Conservation (phyloP, 2,113 vertebrate species). For the Entelurus aequoreus region DNA sequence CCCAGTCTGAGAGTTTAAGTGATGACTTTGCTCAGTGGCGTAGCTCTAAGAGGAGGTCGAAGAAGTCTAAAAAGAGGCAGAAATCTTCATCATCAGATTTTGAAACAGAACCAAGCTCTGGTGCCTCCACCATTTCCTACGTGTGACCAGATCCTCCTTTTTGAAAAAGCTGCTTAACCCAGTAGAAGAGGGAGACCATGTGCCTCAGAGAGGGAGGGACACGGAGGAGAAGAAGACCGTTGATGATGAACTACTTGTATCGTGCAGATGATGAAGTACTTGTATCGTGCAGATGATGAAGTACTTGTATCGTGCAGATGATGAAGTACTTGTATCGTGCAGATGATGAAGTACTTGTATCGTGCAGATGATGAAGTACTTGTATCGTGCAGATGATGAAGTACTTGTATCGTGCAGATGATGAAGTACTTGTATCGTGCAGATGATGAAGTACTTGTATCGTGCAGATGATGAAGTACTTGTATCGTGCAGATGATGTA, state of each 20-base stretch:
- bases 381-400: no score
- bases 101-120: conserved; percentile 68
- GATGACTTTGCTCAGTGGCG: conserved; percentile 58
- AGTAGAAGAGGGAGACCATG: conserved; percentile 44
- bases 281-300: no score
- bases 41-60: conserved; percentile 75
- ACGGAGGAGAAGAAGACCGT: conserved; percentile 82
- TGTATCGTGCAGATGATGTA: no score
- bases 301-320: no score
- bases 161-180: conserved; percentile 28
- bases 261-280: no score
- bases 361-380: no score
- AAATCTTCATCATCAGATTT: conserved; percentile 67
- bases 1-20: conserved; percentile 67
- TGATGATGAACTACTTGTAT: conserved; percentile 73
- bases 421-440: no score
- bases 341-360: no score
- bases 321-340: no score
- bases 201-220: conserved; percentile 47
- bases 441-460: no score
- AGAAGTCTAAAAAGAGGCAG: conserved; percentile 82
- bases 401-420: no score
- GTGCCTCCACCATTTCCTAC: conserved; percentile 83
- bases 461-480: no score
- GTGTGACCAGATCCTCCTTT: conserved; percentile 81